A percentile compares a stretch with the other conserved stretches of the same genome.
Evolutionary conservation across 2,888 invertebrate genomes (phyloP).

Genomic region (Metellina segmentata): DNA sequence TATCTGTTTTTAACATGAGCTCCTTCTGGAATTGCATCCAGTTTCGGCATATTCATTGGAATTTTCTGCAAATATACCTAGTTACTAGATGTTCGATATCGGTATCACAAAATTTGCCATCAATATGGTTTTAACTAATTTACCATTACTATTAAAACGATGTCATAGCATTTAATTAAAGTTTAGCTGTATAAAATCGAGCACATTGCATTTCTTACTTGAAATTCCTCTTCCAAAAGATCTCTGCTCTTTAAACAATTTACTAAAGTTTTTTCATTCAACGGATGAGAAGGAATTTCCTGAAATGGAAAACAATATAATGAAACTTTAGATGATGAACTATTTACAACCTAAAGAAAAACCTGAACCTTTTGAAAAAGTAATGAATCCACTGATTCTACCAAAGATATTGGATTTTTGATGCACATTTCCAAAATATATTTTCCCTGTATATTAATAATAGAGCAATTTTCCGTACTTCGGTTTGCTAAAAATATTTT

Average conservation of each 20-base stretch:
- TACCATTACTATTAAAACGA: too few species aligned
- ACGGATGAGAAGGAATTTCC: conserved; percentile 87
- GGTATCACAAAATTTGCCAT: too few species aligned
- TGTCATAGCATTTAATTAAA: background rate
- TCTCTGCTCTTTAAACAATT: conserved; percentile 83
- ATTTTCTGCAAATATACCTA: conserved; percentile 78
- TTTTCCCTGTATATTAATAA: too few species aligned
- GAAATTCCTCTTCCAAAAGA: conserved; percentile 90
- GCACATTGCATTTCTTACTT: conserved; percentile 77
- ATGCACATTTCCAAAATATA: too few species aligned
- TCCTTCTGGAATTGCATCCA: conserved; percentile 91
- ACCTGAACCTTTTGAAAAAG: too few species aligned
- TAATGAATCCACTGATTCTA: too few species aligned
- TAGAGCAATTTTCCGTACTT: too few species aligned
- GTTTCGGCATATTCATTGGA: conserved; percentile 79
- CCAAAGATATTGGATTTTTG: too few species aligned
- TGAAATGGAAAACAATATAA: conserved; percentile 79
- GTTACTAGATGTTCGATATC: background rate
- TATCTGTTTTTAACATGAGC: conserved; percentile 95
- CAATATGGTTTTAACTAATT: too few species aligned
- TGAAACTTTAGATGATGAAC: too few species aligned
- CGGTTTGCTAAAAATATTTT: too few species aligned
- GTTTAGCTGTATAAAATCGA: background rate
- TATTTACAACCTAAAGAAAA: too few species aligned
- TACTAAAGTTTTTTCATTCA: conserved; percentile 89